A percentile compares a stretch with the other conserved stretches of the same genome.
phyloP scores from a whole-genome alignment of 1,140 invertebrate species.

The Drosophila kurseongensis region DNA sequence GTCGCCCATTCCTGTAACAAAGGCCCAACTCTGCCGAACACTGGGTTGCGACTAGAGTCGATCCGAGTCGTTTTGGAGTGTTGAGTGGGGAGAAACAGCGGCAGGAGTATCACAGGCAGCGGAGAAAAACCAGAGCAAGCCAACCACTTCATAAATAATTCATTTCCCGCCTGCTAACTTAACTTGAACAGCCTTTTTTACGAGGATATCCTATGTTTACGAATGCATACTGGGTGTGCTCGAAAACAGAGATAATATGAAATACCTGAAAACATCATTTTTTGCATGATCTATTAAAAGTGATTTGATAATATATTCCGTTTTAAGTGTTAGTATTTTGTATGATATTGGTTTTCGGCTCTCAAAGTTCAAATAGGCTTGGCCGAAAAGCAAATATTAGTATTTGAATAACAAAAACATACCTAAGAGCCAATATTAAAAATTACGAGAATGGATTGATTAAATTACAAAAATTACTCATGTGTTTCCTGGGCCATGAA shows the following conservation, averaged over 20 bases:
- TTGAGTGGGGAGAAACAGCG: constrained; percentile 59
- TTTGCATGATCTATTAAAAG: too few species aligned
- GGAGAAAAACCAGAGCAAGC: constrained; percentile 53
- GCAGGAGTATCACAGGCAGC: constrained; percentile 32
- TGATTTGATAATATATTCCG: too few species aligned
- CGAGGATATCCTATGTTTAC: constrained; percentile 22
- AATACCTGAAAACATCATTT: neutral
- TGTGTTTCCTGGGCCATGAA: too few species aligned
- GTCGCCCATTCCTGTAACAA: constrained; percentile 56
- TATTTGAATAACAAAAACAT: too few species aligned
- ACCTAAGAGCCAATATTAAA: too few species aligned
- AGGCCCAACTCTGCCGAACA: constrained; percentile 54
- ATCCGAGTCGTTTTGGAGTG: constrained; percentile 7
- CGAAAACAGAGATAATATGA: neutral
- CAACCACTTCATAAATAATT: constrained; percentile 84
- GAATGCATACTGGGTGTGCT: constrained; percentile 15
- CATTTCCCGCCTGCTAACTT: constrained; percentile 79
- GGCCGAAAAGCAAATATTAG: too few species aligned
- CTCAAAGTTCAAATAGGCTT: too few species aligned
- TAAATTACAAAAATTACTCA: too few species aligned
- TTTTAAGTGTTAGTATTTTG: too few species aligned
- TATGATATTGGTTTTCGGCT: too few species aligned
- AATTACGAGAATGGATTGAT: too few species aligned
- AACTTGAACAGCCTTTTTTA: constrained; percentile 73
- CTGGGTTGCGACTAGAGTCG: constrained; percentile 29